phyloP scores from a whole-genome alignment of 2,797 vertebrate genomes.

The Lates japonicus region DNA sequence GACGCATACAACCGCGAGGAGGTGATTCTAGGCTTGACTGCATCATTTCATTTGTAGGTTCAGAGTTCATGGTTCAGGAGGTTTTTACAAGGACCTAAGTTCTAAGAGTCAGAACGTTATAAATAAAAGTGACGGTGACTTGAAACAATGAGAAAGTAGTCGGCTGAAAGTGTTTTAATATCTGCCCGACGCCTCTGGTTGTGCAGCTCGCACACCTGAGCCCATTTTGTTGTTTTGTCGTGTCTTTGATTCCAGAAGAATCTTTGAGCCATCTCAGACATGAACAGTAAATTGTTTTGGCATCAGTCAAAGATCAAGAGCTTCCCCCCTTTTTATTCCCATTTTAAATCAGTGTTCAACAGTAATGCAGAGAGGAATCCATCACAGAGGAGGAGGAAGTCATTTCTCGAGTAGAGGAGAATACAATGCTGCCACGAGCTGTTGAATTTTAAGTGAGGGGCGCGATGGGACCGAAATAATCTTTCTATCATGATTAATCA shows the following conservation, averaged over 20 bases:
- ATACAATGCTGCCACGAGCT: not conserved
- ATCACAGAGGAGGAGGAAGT: slow-evolving; percentile 26
- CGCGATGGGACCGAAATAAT: slow-evolving; percentile 45
- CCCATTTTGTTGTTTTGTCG: not conserved
- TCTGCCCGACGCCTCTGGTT: too few relatives aligned
- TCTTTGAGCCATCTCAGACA: slow-evolving; percentile 15
- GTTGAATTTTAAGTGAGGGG: slow-evolving; percentile 20
- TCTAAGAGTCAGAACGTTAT: too few relatives aligned
- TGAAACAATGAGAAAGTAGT: too few relatives aligned
- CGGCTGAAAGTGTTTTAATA: too few relatives aligned
- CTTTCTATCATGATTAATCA: slow-evolving; percentile 46
- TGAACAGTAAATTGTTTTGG: slow-evolving; percentile 18
- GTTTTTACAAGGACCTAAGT: too few relatives aligned
- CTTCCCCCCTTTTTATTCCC: slow-evolving; percentile 31
- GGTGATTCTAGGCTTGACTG: too few relatives aligned
- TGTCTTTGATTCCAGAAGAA: slow-evolving; percentile 11
- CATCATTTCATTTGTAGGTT: too few relatives aligned
- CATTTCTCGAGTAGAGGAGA: not conserved
- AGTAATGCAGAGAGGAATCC: slow-evolving; percentile 18
- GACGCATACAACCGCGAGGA: too few relatives aligned
- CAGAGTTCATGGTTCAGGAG: too few relatives aligned
- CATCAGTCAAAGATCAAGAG: slow-evolving; percentile 22
- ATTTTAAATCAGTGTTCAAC: slow-evolving; percentile 13
- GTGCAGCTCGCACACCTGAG: too few relatives aligned
- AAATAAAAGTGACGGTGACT: too few relatives aligned